phyloP scores from a whole-genome alignment of 1,140 invertebrate species.

The Nylanderia fulva region DNA sequence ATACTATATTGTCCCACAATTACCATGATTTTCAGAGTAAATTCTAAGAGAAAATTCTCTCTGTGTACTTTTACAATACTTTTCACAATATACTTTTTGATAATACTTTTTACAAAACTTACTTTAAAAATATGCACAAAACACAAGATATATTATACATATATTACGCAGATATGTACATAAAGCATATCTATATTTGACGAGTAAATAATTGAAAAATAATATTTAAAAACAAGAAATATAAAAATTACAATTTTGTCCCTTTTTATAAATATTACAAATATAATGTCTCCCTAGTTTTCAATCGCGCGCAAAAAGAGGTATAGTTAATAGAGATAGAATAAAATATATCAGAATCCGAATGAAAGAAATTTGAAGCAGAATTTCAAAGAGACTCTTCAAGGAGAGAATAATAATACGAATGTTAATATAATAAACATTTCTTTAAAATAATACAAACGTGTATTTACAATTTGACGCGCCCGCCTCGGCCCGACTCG shows the following conservation, averaged over 20 bases:
- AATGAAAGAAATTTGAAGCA: background rate
- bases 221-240: background rate
- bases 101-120: no score
- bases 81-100: no score
- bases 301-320: background rate
- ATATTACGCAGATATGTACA: background rate
- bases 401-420: no score
- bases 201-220: background rate
- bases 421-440: background rate
- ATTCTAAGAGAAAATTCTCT: no score
- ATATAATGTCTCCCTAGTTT: background rate
- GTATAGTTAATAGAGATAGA: background rate
- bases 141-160: background rate
- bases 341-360: background rate
- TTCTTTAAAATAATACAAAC: background rate
- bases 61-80: no score
- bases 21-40: no score
- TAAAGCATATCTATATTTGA: background rate
- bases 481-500: background rate
- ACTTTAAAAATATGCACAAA: background rate
- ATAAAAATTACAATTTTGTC: no score
- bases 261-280: background rate
- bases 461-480: slow-evolving; percentile 41
- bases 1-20: no score
- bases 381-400: no score